A percentile compares a stretch with the other conserved stretches of the same genome.
phyloP scores from a whole-genome alignment of 2,888 invertebrate genomes.

The Spisula subtruncata region DNA sequence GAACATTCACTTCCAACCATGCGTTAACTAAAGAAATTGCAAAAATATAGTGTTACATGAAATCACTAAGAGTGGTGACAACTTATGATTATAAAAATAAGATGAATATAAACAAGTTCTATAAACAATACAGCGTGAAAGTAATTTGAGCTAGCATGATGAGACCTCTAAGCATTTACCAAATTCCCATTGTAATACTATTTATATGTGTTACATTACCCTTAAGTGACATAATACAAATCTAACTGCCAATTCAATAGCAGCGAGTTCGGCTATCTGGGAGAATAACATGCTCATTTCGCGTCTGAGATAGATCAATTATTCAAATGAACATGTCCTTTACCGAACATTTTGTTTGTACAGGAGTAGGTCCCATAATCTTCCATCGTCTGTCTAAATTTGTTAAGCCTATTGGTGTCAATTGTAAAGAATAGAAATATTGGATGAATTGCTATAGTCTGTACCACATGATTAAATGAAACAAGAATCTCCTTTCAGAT shows the following conservation, averaged over 20 bases:
- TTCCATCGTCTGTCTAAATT: constrained; percentile 19
- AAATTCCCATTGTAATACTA: no score
- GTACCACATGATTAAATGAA: not conserved
- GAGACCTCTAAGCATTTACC: no score
- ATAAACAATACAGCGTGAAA: no score
- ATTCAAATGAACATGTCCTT: constrained; percentile 6
- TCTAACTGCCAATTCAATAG: not conserved
- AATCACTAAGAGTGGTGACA: no score
- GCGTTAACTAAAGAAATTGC: no score
- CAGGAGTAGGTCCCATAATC: constrained; percentile 3
- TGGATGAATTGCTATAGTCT: not conserved
- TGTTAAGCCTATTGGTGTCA: not conserved
- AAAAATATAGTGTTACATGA: no score
- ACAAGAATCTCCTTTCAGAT: not conserved
- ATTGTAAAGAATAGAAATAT: not conserved
- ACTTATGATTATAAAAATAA: no score
- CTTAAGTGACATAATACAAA: not conserved
- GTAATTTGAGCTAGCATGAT: no score
- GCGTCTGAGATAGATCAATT: not conserved
- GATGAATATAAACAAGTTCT: no score
- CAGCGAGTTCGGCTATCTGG: not conserved
- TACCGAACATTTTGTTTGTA: not conserved
- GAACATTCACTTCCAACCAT: no score
- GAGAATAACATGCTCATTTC: not conserved
- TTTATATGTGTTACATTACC: not conserved